Base-by-base conservation (phyloP, 2,797 vertebrate genomes). In the Lacerta viridis region DNA sequence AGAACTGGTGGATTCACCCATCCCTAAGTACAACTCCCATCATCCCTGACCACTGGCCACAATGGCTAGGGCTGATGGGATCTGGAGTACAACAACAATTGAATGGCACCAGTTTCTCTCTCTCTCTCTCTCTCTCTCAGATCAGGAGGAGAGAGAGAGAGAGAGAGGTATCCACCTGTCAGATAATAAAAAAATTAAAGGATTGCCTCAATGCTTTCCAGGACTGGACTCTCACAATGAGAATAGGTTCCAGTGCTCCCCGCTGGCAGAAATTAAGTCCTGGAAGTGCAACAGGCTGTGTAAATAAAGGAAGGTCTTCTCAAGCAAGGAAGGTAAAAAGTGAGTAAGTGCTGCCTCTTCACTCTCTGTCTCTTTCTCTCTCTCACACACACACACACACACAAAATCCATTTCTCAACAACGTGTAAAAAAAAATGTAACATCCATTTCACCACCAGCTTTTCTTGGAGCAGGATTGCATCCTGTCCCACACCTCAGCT, bases 391-490 rank as follows among this genome's bases (percentile, higher is more conserved):
- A 18, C 1, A 17, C 0, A 7, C 50, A 5, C 17, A 1, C 0
- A 8, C 18, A 55, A 0, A 0, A 0, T 0, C 79, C 18, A 77
- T 78, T 84, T 88, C 78, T 7, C 39, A 43, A 6, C 0, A 25
- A 20, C 8, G 64, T 4, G 10, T 55, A 55, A 55, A 88, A 75
- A 92, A 91, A 92, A 91, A 87, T 0, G 29, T 87, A 41, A 17
- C 79, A 68, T 84, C 84, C 89, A 25, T 80, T 7, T 41, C 23
- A 33, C 29, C 25, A 61, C 93, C 92, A 85, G 89, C 75, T 64
- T 64, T 64, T 87, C 88, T 61, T 43, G 59, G 0, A 50, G 0
- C 0, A 29, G 3, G 5, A 5, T 0, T 0, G 0, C 50, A 15
- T 59, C 10, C 68, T 9, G 61, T 82, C 36, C 50, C 1, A 46